Evolutionary conservation across 37 sponge, comb jelly and placozoan species (phyloP).

Genomic region (Ephydatia muelleri): DNA sequence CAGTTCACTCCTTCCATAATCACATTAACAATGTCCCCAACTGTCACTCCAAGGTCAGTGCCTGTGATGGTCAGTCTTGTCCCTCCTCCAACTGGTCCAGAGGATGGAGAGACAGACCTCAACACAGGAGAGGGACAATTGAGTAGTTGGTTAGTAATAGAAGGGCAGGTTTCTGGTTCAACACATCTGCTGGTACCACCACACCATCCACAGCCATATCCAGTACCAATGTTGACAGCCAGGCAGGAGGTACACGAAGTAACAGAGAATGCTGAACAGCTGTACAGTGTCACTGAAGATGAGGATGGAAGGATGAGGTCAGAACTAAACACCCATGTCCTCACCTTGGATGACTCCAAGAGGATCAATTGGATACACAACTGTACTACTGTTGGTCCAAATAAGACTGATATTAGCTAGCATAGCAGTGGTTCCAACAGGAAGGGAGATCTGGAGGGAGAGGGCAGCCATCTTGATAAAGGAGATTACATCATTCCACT

Average conservation of each 20-base stretch:
- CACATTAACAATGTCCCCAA: constrained; percentile 27
- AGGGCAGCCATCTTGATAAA: background rate
- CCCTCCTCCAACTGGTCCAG: constrained; percentile 70
- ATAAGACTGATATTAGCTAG: background rate
- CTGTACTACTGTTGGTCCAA: background rate
- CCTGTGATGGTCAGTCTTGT: constrained; percentile 69
- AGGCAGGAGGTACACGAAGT: background rate
- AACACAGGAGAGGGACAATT: constrained; percentile 54
- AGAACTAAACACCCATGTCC: background rate
- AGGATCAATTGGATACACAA: background rate
- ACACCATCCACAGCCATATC: background rate
- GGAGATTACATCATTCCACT: background rate
- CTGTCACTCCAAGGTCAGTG: constrained; percentile 60
- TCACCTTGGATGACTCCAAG: constrained; percentile 1
- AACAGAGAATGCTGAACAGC: background rate
- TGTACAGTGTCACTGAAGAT: background rate
- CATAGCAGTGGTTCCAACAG: background rate
- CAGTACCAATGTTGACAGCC: constrained; percentile 1
- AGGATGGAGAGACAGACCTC: constrained; percentile 36
- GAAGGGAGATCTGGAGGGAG: background rate
- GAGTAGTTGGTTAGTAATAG: background rate
- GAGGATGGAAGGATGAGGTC: background rate
- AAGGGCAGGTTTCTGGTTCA: background rate
- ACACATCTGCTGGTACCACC: background rate
- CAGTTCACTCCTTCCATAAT: constrained; percentile 25